Percentiles rank a stretch among this genome's conserved stretches.
These are phyloP conservation scores for Mastacembelus armatus DNA, from an alignment of 2,797 vertebrate species.

Conservation along the genomic window DNA sequence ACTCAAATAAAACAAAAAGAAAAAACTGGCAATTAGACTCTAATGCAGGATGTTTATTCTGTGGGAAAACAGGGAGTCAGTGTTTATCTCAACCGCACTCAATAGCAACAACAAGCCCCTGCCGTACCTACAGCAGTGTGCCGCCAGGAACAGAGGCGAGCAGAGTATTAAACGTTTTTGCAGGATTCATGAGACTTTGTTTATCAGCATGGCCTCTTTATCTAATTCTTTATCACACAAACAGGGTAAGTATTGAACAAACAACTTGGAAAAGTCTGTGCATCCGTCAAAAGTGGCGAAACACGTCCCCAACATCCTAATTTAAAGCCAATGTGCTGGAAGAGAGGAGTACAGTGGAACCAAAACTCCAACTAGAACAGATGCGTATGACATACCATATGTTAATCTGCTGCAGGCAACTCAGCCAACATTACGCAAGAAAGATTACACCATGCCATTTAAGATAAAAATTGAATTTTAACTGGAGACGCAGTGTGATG, in stretches of 20 bases:
- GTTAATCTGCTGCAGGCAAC: slow-evolving; percentile 4
- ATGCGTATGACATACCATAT: slow-evolving; percentile 7
- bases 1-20: slow-evolving; percentile 10
- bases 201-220: background rate
- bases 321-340: background rate
- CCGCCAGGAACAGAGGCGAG: slow-evolving; percentile 15
- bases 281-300: background rate
- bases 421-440: background rate
- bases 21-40: slow-evolving; percentile 7
- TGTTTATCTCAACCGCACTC: slow-evolving; percentile 23
- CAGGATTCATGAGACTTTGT: slow-evolving; percentile 5
- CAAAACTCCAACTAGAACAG: background rate
- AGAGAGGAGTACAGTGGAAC: background rate
- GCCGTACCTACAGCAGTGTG: background rate
- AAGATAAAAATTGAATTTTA: slow-evolving; percentile 19
- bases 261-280: background rate
- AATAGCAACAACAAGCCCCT: background rate
- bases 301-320: background rate
- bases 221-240: background rate
- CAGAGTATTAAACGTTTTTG: background rate
- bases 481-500: slow-evolving; percentile 25
- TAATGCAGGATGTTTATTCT: slow-evolving; percentile 39
- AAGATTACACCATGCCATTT: slow-evolving; percentile 1
- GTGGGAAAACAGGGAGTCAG: slow-evolving; percentile 26
- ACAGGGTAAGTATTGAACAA: background rate